Evolutionary conservation across 2,113 vertebrate genomes (phyloP).

Genomic region (Scartelaos histophorus): DNA sequence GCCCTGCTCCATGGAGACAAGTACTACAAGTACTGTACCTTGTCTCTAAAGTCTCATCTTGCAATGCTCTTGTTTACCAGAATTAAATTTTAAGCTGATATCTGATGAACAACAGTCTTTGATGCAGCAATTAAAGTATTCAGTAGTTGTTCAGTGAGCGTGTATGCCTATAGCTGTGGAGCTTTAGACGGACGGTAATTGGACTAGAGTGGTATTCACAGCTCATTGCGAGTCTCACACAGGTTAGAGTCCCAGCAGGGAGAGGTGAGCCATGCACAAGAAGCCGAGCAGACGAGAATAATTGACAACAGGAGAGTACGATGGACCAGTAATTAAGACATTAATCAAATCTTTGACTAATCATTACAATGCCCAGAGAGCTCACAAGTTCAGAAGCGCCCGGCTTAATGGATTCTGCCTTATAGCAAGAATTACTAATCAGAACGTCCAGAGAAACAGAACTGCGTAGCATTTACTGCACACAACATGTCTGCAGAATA

Average conservation of each 20-base stretch:
- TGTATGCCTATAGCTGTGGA: constrained; percentile 49
- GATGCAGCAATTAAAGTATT: constrained; percentile 24
- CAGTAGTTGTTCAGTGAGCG: constrained; percentile 14
- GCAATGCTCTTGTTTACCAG: constrained; percentile 9
- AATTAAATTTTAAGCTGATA: background rate
- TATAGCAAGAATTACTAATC: constrained; percentile 18
- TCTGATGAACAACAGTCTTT: constrained; percentile 21
- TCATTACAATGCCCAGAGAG: constrained; percentile 42
- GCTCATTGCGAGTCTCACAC: constrained; percentile 55
- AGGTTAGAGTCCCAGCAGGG: constrained; percentile 55
- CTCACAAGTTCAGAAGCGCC: constrained; percentile 33
- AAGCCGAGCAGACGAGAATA: constrained; percentile 46
- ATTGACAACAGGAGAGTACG: constrained; percentile 48
- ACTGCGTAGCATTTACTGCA: constrained; percentile 27
- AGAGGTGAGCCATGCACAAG: constrained; percentile 46
- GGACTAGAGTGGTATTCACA: constrained; percentile 60
- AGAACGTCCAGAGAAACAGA: constrained; percentile 29
- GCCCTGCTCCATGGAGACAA: too few relatives aligned
- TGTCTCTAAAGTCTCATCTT: too few relatives aligned
- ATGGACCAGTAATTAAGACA: constrained; percentile 59
- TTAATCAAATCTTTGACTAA: constrained; percentile 60
- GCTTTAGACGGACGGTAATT: constrained; percentile 56
- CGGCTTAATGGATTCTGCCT: constrained; percentile 16
- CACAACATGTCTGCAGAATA: constrained; percentile 14
- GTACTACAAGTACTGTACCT: too few relatives aligned